phyloP scores from a whole-genome alignment of 1,140 invertebrate genomes.

The Sitobion miscanthi region DNA sequence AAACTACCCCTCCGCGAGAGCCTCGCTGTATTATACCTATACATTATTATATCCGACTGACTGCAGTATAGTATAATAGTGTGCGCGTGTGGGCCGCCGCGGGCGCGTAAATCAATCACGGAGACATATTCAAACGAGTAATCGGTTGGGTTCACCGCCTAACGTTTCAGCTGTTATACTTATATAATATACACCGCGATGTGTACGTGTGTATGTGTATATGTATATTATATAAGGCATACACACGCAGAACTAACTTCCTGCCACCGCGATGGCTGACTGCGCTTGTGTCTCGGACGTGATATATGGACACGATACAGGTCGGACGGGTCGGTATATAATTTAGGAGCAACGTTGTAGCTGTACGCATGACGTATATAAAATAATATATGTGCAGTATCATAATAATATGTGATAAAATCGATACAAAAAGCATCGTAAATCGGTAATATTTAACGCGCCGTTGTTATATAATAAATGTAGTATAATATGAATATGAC shows the following conservation, averaged over 20 bases:
- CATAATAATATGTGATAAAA: not conserved
- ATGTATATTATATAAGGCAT: too few species aligned
- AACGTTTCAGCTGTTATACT: not conserved
- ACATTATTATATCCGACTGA: not conserved
- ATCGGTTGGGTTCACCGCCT: not conserved
- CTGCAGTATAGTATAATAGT: not conserved
- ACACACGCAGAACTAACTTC: not conserved
- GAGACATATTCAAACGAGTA: not conserved
- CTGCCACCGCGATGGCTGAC: not conserved
- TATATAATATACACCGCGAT: not conserved
- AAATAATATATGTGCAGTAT: too few species aligned
- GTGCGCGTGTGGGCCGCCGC: not conserved
- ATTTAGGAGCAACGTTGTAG: not conserved
- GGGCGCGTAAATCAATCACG: constrained; percentile 29
- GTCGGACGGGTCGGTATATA: not conserved
- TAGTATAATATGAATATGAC: not conserved
- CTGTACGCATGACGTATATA: not conserved
- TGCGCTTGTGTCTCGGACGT: not conserved
- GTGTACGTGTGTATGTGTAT: not conserved
- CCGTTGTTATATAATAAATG: not conserved
- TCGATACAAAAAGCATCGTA: not conserved
- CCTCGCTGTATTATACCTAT: not conserved
- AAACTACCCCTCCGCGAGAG: not conserved
- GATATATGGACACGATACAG: not conserved
- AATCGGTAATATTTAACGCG: not conserved